Evolutionary conservation across 2,888 invertebrate species (phyloP).

Genomic region (Athrips mouffetella): DNA sequence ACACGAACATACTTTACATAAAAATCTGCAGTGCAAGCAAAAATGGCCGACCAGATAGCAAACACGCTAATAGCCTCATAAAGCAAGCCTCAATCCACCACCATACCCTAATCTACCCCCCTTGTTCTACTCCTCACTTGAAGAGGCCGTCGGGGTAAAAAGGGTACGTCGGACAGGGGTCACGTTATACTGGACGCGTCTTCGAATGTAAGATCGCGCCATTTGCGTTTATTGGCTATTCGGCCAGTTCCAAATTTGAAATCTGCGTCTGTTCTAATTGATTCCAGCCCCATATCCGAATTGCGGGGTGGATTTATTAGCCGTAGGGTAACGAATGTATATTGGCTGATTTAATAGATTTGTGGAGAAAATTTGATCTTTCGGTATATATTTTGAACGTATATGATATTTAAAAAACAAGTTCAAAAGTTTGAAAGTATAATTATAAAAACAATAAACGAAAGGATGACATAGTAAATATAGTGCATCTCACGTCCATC

Average conservation of each 20-base stretch:
- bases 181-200: constrained; percentile 42
- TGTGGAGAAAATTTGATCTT: not conserved
- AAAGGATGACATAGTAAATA: not conserved
- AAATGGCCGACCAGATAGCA: constrained; percentile 55
- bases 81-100: constrained; percentile 47
- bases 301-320: constrained; percentile 31
- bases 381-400: not conserved
- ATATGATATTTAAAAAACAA: too few relatives aligned
- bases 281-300: constrained; percentile 50
- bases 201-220: constrained; percentile 52
- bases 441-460: too few relatives aligned
- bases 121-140: not conserved
- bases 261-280: constrained; percentile 61
- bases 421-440: too few relatives aligned
- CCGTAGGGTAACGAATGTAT: constrained; percentile 26
- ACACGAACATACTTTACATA: too few relatives aligned
- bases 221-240: constrained; percentile 70
- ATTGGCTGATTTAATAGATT: constrained; percentile 14
- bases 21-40: constrained; percentile 35
- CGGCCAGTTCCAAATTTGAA: constrained; percentile 57
- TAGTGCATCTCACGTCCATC: not conserved
- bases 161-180: constrained; percentile 24
- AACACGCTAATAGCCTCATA: constrained; percentile 63
- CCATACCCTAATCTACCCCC: constrained; percentile 32
- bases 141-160: not conserved